Evolutionary conservation across 2,113 vertebrate species (phyloP).

Genomic region (Psephotus haematonotus): DNA sequence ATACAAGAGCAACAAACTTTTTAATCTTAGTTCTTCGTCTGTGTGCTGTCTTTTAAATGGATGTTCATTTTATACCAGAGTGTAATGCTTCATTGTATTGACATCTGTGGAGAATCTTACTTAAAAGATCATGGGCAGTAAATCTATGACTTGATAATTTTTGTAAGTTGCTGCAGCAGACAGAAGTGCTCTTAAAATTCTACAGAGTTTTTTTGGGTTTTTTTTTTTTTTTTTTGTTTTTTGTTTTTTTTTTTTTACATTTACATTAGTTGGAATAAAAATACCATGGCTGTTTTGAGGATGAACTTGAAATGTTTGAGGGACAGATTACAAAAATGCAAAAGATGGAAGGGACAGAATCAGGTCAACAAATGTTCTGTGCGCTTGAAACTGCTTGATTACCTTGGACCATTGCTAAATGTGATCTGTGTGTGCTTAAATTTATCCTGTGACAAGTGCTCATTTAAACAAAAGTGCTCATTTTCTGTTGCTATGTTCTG

Average conservation of each 20-base stretch:
- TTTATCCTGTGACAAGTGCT: not conserved
- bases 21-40: not conserved
- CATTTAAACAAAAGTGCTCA: not conserved
- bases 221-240: not conserved
- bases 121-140: not conserved
- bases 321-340: not conserved
- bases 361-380: not conserved
- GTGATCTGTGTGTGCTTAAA: not conserved
- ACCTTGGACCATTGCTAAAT: not conserved
- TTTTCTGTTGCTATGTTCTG: not conserved
- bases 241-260: not conserved
- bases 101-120: not conserved
- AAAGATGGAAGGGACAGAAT: not conserved
- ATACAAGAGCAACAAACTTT: conserved; percentile 45
- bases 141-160: not conserved
- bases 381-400: not conserved
- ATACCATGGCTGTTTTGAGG: not conserved
- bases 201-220: accelerated
- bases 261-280: not conserved
- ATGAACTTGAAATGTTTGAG: not conserved
- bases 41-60: not conserved
- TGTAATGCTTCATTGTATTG: not conserved
- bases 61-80: not conserved
- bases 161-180: not conserved
- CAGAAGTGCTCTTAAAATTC: not conserved